phyloP scores from a whole-genome alignment of 2,888 invertebrate species.

The Labia minor region DNA sequence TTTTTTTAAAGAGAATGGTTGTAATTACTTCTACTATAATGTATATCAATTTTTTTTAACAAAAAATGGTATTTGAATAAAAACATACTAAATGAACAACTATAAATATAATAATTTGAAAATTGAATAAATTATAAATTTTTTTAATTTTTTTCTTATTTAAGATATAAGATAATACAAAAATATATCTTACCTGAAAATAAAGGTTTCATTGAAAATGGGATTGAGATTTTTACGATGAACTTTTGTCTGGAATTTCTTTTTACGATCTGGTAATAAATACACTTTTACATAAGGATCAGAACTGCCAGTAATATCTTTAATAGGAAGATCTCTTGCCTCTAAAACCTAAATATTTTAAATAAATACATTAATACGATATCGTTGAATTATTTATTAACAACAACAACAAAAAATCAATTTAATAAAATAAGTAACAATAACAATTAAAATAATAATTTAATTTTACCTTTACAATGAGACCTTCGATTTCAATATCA shows the following conservation, averaged over 20 bases:
- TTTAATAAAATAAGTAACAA: background rate
- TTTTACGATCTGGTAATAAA: constrained; percentile 71
- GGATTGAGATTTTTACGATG: constrained; percentile 71
- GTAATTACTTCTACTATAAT: no score
- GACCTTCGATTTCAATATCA: constrained; percentile 67
- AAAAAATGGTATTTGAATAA: no score
- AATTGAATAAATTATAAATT: no score
- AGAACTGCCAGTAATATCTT: constrained; percentile 72
- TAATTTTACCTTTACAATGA: constrained; percentile 61
- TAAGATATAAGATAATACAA: no score
- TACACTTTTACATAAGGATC: constrained; percentile 83
- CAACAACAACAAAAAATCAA: constrained; percentile 16
- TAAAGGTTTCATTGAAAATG: constrained; percentile 73
- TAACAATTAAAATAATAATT: background rate
- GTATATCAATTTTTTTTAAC: no score
- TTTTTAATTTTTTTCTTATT: no score
- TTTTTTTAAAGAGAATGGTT: no score
- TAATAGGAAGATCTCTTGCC: constrained; percentile 67
- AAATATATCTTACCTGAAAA: constrained; percentile 75
- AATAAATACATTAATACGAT: constrained; percentile 20
- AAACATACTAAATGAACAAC: no score
- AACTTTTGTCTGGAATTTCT: constrained; percentile 76
- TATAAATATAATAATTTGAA: no score
- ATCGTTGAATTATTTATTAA: constrained; percentile 16
- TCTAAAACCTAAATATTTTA: constrained; percentile 60